Conservation (phyloP, 2,797 vertebrate species). For the Falco cherrug region DNA sequence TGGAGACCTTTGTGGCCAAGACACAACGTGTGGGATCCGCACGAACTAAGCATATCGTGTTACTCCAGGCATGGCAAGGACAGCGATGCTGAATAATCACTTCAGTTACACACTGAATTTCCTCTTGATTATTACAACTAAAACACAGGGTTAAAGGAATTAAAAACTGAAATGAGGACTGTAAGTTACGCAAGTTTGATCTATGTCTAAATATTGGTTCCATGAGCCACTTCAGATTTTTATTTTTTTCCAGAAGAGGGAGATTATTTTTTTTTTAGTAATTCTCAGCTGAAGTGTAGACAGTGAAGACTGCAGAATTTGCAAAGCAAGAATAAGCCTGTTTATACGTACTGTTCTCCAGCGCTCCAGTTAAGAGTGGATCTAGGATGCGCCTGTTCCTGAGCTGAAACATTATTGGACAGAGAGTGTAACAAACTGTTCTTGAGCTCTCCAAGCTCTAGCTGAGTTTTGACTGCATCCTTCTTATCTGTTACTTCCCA, state of each 20-base stretch:
- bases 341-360: conserved; percentile 14
- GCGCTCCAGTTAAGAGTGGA: rapidly evolving
- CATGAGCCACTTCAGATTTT: not conserved
- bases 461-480: not conserved
- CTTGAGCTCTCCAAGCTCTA: not conserved
- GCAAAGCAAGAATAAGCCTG: not conserved
- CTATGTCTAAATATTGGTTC: not conserved
- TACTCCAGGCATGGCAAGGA: not conserved
- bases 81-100: not conserved
- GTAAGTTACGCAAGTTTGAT: not conserved
- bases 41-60: not conserved
- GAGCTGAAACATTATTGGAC: not conserved
- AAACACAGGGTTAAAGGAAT: not conserved
- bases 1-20: not conserved
- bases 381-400: not conserved
- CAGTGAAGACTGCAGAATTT: not conserved
- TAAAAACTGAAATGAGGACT: not conserved
- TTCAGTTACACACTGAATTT: not conserved
- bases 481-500: not conserved
- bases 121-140: not conserved
- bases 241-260: not conserved
- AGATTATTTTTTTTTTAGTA: not conserved
- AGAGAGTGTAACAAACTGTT: not conserved
- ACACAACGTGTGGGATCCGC: not conserved
- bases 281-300: not conserved